phyloP scores from a whole-genome alignment of 2,113 vertebrate species.

The Sarotherodon lohbergeri region DNA sequence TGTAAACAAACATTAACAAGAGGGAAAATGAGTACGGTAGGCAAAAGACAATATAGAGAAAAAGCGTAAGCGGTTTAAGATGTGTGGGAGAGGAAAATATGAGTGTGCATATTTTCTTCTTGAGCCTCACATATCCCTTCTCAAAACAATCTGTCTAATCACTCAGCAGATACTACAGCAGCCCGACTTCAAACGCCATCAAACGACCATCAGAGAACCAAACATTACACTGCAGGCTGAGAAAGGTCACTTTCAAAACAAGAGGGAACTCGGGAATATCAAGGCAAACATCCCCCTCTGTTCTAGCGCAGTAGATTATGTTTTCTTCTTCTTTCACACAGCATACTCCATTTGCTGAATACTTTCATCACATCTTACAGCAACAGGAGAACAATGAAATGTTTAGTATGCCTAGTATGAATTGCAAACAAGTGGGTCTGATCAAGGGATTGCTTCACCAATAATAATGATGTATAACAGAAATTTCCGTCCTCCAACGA shows the following conservation, averaged over 20 bases:
- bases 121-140: background rate
- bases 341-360: background rate
- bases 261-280: background rate
- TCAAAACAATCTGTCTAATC: slow-evolving; percentile 43
- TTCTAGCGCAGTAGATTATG: background rate
- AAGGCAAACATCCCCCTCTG: background rate
- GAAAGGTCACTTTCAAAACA: slow-evolving; percentile 35
- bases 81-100: background rate
- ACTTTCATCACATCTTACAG: background rate
- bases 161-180: slow-evolving; percentile 20
- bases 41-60: background rate
- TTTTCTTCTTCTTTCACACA: background rate
- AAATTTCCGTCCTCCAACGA: background rate
- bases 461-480: background rate
- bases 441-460: background rate
- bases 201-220: background rate
- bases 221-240: background rate
- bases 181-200: slow-evolving; percentile 42
- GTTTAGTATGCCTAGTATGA: background rate
- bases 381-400: background rate
- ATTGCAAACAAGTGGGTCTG: background rate
- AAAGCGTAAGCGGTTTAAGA: background rate
- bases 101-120: background rate
- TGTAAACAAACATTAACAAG: background rate
- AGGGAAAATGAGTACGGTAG: background rate